A percentile compares a stretch with the other conserved stretches of the same genome.
These are phyloP conservation scores for Hyposoter dolosus DNA, from an alignment of 2,888 invertebrate genomes.

Conservation along the genomic window DNA sequence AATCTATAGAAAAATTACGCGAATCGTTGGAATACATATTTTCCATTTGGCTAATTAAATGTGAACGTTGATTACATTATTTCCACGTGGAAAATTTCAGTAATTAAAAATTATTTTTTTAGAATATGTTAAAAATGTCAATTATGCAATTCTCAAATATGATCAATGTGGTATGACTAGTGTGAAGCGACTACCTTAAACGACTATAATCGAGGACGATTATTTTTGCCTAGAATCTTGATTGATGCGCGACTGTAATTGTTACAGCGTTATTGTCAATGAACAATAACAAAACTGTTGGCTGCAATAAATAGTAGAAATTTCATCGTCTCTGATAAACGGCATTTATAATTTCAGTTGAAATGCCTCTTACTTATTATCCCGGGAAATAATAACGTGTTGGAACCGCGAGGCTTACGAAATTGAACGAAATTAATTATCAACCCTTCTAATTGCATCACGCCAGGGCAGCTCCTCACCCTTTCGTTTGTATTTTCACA, in stretches of 20 bases:
- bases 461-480: not conserved
- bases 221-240: no score
- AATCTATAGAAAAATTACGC: no score
- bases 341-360: not conserved
- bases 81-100: no score
- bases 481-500: not conserved
- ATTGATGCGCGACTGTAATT: not conserved
- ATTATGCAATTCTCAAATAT: no score
- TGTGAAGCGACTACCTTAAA: no score
- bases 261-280: not conserved
- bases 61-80: no score
- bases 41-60: no score
- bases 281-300: not conserved
- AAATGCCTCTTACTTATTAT: not conserved
- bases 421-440: slow-evolving; percentile 39
- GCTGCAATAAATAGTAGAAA: not conserved
- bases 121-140: no score
- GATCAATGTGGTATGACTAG: no score
- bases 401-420: not conserved
- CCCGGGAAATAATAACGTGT: slow-evolving; percentile 15
- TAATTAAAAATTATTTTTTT: no score
- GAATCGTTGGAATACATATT: no score
- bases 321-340: not conserved
- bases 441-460: slow-evolving; percentile 44
- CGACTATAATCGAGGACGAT: no score